Evolutionary conservation across 2,797 vertebrate genomes (phyloP).

Genomic region (Tauraco hartlaubi): DNA sequence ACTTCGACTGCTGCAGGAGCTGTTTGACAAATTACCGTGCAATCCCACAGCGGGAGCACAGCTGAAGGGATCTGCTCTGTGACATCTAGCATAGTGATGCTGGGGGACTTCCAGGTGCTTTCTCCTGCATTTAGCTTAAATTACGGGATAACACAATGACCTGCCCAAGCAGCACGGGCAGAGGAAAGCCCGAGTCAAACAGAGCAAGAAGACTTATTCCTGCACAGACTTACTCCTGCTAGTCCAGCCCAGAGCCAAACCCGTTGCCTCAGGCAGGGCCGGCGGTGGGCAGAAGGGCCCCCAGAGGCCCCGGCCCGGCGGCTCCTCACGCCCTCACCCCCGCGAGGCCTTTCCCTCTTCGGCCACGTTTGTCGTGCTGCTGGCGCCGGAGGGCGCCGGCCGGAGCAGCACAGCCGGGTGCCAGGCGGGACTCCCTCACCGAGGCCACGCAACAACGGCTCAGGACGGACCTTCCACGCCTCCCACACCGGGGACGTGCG

Average conservation of each 20-base stretch:
- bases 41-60: too few species aligned
- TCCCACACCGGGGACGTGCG: background rate
- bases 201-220: background rate
- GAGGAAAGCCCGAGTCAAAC: background rate
- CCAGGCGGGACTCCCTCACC: background rate
- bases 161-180: accelerated
- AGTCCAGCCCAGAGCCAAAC: too few species aligned
- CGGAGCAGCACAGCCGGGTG: background rate
- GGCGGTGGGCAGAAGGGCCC: accelerated
- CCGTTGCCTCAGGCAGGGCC: accelerated
- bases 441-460: background rate
- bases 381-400: background rate
- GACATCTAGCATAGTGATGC: accelerated
- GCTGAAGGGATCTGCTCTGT: background rate
- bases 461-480: accelerated
- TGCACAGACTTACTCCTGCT: background rate
- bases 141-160: background rate
- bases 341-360: background rate
- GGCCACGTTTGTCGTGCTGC: accelerated
- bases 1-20: background rate
- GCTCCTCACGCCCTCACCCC: background rate
- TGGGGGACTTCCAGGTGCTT: background rate
- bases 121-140: background rate
- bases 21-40: too few species aligned
- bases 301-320: accelerated